Percentiles rank a stretch among this genome's conserved stretches.
phyloP scores from a whole-genome alignment of 2,888 invertebrate species.

The Hypomecis punctinalis region DNA sequence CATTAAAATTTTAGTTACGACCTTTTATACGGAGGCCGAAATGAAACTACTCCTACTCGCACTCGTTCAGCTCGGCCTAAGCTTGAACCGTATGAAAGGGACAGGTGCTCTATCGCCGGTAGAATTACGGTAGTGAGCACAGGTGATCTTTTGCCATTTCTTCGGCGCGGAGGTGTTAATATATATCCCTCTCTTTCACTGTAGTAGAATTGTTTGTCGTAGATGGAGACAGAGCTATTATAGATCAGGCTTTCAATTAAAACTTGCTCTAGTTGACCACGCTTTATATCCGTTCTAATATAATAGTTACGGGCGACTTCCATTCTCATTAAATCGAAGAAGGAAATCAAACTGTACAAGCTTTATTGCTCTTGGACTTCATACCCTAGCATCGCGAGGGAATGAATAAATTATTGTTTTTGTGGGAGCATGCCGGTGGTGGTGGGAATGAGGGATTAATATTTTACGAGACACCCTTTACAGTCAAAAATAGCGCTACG shows the following conservation, averaged over 20 bases:
- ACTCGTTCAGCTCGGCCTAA: constrained; percentile 81
- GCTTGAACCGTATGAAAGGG: constrained; percentile 83
- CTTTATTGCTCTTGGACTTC: constrained; percentile 54
- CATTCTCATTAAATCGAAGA: constrained; percentile 69
- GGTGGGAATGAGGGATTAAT: constrained; percentile 30
- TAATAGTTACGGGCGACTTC: constrained; percentile 60
- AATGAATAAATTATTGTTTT: constrained; percentile 50
- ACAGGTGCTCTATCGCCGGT: constrained; percentile 81
- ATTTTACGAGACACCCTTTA: constrained; percentile 38
- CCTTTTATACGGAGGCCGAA: constrained; percentile 51
- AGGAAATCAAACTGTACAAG: constrained; percentile 59
- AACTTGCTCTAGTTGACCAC: constrained; percentile 72
- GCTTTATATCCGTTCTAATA: constrained; percentile 73
- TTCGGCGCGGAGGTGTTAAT: constrained; percentile 73
- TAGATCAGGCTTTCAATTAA: constrained; percentile 69
- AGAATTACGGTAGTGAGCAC: constrained; percentile 85
- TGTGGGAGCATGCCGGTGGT: constrained; percentile 52
- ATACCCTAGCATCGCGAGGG: constrained; percentile 43
- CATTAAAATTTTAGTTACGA: constrained; percentile 42
- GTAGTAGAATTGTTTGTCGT: constrained; percentile 40
- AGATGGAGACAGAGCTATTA: constrained; percentile 60
- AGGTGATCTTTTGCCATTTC: constrained; percentile 84
- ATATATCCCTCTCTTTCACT: constrained; percentile 71
- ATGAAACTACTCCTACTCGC: constrained; percentile 83
- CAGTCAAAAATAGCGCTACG: constrained; percentile 8